Evolutionary conservation across 1,140 invertebrate species (phyloP), one percentile per base, ranked within the genome.

Genomic region (Diorhabda sublineata): DNA sequence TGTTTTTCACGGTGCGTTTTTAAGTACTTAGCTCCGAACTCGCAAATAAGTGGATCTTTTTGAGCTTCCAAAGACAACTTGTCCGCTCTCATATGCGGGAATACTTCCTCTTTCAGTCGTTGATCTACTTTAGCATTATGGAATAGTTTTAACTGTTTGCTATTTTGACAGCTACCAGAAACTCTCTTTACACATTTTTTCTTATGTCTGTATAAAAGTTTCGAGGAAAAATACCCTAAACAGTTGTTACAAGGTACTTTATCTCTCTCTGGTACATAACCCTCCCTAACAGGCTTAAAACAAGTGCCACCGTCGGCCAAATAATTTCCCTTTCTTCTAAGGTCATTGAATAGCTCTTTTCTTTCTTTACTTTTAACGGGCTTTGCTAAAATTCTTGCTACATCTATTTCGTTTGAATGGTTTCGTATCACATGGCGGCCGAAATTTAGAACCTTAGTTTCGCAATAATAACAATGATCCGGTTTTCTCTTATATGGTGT

Each of bases 1-100:
- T 78, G 74, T 66, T 73, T 71, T 72, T 77, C 77, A 67, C 68
- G 70, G 62, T 78, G 77, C 45, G 62, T 75, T 71, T n/a, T 78
- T 59, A 78, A 59, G 66, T 80, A 79, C 65, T 74, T 71, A 26
- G 70, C 63, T 61, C 70, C 76, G 26, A 73, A 73, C n/a, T 71
- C 73, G 73, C 78, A 78, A 52, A 78, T 77, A 58, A 77, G 69
- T 0, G 41, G 0, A 71, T 77, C 73, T 56, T 47, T 63, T 67
- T 75, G 75, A 26, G 74, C 76, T 41, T 72, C 70, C 43, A 73
- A 45, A n/a, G 65, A 67, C 11, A 74, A 41, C 5, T 64, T 9
- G 61, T 74, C 73, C 41, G 64, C 26, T 59, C 58, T 67, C 73
- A 73, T 74, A 9, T 42, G 60, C 5, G 71, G 71, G 41, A 73